phyloP scores from a whole-genome alignment of 2,113 vertebrate species.

The Grammomys surdaster region DNA sequence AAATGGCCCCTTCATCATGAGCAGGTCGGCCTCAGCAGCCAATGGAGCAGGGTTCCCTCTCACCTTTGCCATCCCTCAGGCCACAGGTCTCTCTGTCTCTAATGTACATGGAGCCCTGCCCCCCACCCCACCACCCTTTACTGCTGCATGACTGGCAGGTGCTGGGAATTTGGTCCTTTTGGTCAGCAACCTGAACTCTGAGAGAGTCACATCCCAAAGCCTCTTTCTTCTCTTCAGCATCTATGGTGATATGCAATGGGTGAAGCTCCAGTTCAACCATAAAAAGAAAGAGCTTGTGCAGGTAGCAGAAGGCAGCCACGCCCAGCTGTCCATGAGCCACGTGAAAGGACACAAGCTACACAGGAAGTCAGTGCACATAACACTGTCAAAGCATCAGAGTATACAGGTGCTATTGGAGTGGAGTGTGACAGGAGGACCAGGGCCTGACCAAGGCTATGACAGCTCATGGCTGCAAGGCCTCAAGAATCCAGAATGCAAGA shows the following conservation, averaged over 20 bases:
- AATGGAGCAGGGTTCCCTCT: conserved; percentile 96
- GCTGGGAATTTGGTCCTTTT: conserved; percentile 93
- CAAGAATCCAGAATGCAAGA: too few relatives aligned
- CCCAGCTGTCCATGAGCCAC: conserved; percentile 97
- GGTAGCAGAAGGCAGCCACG: conserved; percentile 94
- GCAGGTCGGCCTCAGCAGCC: conserved; percentile 83
- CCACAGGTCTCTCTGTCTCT: conserved; percentile 88
- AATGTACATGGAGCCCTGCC: conserved; percentile 89
- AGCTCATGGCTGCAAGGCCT: conserved; percentile 53
- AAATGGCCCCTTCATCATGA: too few relatives aligned
- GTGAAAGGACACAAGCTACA: conserved; percentile 95
- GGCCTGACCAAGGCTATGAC: too few relatives aligned
- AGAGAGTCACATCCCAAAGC: conserved; percentile 76
- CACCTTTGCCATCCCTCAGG: conserved; percentile 89
- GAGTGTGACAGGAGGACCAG: conserved; percentile 90
- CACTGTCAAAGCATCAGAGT: conserved; percentile 90
- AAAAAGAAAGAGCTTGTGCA: conserved; percentile 97
- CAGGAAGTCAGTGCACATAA: conserved; percentile 91
- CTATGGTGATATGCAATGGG: too few relatives aligned
- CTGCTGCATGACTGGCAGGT: conserved; percentile 54
- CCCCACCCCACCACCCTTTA: too few relatives aligned
- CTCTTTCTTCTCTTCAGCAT: too few relatives aligned
- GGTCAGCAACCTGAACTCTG: conserved; percentile 95
- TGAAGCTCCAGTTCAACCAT: conserved; percentile 88
- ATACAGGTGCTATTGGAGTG: too few relatives aligned